Evolutionary conservation across 2,888 invertebrate species (phyloP), one percentile per base, ranked within the genome.

Genomic region (Cyaniris semiargus): DNA sequence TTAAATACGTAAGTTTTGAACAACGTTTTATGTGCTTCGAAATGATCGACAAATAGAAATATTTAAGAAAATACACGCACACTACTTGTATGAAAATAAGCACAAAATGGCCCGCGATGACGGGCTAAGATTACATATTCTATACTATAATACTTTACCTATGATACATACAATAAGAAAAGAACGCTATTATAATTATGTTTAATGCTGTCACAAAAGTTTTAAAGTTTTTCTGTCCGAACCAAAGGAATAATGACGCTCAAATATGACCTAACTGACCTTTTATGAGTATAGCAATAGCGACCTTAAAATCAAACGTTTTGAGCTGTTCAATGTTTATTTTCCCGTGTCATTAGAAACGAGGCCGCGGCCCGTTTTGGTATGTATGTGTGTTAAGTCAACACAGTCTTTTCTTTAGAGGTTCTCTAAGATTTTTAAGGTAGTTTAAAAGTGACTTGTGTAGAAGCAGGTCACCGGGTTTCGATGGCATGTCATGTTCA

Each of bases 391-490:
- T 91, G 92, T 91, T 91, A 89, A 85, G 92, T 90, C 88, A 92
- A 93, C 94, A 93, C 83, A 86, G 87, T 88, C 87, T 92, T 93
- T 90, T 91, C 91, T 92, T 92, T 90, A 84, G 87, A 86, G 88
- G 89, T 88, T 92, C 90, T 86, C 87, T 81, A 86, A 90, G 88
- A 86, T 88, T 93, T 93, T 92, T 89, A 88, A 90, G 88, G 89
- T 89, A 91, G 93, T 93, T 93, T 91, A 93, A 92, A 90, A 87
- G 93, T 89, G 89, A 88, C 86, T 66, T 88, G 87, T 86, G 86
- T 88, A 89, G 90, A 93, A 93, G 86, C 90, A 88, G 94, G 93
- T 93, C 93, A 93, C 90, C 90, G 85, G 91, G 92, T 89, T 89
- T 90, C 86, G 84, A 85, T 84, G 82, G 85, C 88, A 86, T 92